Conservation (phyloP, 2,888 invertebrate species). For the Resseliella maxima region DNA sequence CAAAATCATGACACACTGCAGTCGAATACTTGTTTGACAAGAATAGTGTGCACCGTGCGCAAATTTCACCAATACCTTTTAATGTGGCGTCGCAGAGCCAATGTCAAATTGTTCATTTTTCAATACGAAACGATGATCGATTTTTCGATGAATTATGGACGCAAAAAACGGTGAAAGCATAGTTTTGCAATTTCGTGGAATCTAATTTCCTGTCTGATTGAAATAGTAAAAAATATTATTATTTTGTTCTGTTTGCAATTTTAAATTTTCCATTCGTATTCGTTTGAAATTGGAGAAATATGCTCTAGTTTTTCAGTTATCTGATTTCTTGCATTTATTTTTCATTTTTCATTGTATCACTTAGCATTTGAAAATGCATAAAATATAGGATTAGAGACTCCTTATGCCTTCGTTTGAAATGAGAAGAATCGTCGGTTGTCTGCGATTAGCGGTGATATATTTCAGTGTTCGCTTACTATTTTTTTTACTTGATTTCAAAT, state of each 20-base stretch:
- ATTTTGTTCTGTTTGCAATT: neutral
- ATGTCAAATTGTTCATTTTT: neutral
- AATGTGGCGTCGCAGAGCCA: constrained; percentile 17
- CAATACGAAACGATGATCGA: neutral
- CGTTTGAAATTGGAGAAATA: neutral
- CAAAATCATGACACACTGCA: neutral
- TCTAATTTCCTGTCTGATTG: neutral
- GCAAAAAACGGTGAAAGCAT: constrained; percentile 3
- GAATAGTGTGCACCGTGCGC: neutral
- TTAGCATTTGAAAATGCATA: neutral
- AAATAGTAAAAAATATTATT: neutral
- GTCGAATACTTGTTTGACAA: constrained; percentile 37
- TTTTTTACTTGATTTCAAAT: neutral
- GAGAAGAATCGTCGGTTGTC: neutral
- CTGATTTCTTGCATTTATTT: neutral
- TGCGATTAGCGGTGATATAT: neutral
- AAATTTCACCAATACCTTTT: neutral
- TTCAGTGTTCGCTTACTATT: neutral
- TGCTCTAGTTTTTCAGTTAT: neutral
- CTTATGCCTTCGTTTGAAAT: neutral
- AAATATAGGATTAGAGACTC: neutral
- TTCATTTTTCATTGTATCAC: neutral
- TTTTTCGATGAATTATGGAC: neutral
- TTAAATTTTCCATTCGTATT: neutral
- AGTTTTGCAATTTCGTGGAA: neutral